Evolutionary conservation across 2,797 vertebrate genomes (phyloP), one percentile per base, ranked within the genome.

Genomic region (Enteromius fasciolatus): DNA sequence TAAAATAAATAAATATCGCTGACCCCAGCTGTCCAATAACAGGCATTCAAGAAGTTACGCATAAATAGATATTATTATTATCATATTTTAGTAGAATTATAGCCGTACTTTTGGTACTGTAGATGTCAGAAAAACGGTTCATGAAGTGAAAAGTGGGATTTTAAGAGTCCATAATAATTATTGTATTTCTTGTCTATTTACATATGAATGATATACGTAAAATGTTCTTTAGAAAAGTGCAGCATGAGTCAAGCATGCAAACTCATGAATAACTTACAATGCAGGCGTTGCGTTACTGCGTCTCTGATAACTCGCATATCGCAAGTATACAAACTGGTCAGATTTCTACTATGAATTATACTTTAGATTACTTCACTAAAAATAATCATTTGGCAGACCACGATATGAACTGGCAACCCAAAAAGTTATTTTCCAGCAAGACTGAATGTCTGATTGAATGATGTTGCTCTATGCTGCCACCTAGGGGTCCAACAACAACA

Each of bases 401-500:
- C 17, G 15, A 31, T 31, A 31, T 52, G 1, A 52, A 50, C 1
- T 10, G 23, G 17, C n/a, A 18, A 25, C 8, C 6, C 10, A n/a
- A 67, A 31, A 17, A 31, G 25, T 3, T 17, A 3, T 25, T 63
- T 28, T 15, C 31, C 14, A 8, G 11, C 10, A 39, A 67, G 4
- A 69, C 25, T 46, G 3, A 44, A 18, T 31, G 44, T 50, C 18
- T 36, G 6, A n/a, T 36, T 17, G 4, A 18, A 25, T n/a, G 39
- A 8, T 64, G 25, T 12, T 17, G 28, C 66, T 80, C 36, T 44
- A 15, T 59, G 48, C 78, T 57, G 50, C 66, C 66, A 57, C 50
- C 77, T 3, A 69, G 50, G n/a, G 78, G 78, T 23, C 17, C 39
- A n/a, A 1, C 1, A 28, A 4, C 23, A 44, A 69, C 1, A 14